Evolutionary conservation across 2,797 vertebrate genomes (phyloP).

Genomic region (Semotilus atromaculatus): DNA sequence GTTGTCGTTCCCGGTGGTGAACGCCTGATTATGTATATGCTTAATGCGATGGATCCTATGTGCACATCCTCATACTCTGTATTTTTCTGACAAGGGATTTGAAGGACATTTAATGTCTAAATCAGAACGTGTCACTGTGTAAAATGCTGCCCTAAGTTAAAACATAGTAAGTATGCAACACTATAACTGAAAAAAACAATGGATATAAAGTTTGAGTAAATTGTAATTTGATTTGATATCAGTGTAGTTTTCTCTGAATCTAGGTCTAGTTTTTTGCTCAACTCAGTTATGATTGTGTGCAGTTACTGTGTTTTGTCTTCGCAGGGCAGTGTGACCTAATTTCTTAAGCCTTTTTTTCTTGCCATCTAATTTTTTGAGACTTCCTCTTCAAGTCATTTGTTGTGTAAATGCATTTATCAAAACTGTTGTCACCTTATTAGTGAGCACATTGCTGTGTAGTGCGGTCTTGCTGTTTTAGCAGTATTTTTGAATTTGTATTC

Average conservation of each 20-base stretch:
- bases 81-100: background rate
- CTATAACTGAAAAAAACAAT: background rate
- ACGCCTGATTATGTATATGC: background rate
- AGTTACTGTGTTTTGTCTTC: background rate
- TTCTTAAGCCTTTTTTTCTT: background rate
- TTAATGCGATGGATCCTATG: background rate
- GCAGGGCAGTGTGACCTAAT: background rate
- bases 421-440: slow-evolving; percentile 14
- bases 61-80: background rate
- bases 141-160: background rate
- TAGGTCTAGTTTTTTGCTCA: background rate
- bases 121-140: background rate
- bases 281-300: background rate
- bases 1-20: background rate
- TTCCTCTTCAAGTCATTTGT: background rate
- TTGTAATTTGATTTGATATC: background rate
- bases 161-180: background rate
- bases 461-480: slow-evolving; percentile 35
- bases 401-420: slow-evolving; percentile 4
- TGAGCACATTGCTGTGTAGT: background rate
- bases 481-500: slow-evolving; percentile 12
- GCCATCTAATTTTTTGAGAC: background rate
- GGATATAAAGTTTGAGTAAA: background rate
- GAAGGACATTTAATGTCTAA: background rate
- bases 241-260: background rate